phyloP scores from a whole-genome alignment of 2,113 vertebrate species.

The Pteronura brasiliensis region DNA sequence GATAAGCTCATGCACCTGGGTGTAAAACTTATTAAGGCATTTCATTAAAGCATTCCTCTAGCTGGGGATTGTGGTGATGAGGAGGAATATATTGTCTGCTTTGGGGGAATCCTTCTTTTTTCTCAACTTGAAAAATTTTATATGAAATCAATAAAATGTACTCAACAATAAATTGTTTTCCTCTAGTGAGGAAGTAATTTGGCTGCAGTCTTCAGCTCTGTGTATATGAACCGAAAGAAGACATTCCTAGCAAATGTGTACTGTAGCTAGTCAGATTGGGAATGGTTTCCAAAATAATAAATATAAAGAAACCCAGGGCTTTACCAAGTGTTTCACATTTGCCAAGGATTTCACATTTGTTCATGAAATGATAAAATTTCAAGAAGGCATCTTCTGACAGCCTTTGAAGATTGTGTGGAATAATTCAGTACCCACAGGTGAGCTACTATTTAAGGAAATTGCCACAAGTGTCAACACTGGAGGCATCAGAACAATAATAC shows the following conservation, averaged over 20 bases:
- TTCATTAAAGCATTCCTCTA: not conserved
- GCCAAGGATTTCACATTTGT: not conserved
- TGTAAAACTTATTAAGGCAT: not conserved
- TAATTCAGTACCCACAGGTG: conserved; percentile 23
- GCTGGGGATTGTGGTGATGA: not conserved
- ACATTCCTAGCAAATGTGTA: not conserved
- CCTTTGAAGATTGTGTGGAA: not conserved
- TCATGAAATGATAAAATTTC: conserved; percentile 38
- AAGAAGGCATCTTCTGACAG: conserved; percentile 27
- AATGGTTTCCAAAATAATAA: not conserved
- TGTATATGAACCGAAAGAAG: conserved; percentile 26
- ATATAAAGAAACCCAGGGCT: not conserved
- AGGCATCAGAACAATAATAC: not conserved
- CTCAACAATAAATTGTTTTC: conserved; percentile 51
- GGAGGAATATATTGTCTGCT: not conserved
- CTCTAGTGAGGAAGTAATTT: conserved; percentile 47
- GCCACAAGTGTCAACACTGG: not conserved
- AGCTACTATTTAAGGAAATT: conserved; percentile 43
- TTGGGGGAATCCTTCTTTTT: not conserved
- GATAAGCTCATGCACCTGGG: not conserved
- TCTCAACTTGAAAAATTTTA: conserved; percentile 29
- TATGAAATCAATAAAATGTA: conserved; percentile 47
- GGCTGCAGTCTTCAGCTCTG: conserved; percentile 30
- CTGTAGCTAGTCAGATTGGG: conserved; percentile 30
- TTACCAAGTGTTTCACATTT: conserved; percentile 29